Conservation (phyloP, 2,888 invertebrate species). For the Agriopis aurantiaria region DNA sequence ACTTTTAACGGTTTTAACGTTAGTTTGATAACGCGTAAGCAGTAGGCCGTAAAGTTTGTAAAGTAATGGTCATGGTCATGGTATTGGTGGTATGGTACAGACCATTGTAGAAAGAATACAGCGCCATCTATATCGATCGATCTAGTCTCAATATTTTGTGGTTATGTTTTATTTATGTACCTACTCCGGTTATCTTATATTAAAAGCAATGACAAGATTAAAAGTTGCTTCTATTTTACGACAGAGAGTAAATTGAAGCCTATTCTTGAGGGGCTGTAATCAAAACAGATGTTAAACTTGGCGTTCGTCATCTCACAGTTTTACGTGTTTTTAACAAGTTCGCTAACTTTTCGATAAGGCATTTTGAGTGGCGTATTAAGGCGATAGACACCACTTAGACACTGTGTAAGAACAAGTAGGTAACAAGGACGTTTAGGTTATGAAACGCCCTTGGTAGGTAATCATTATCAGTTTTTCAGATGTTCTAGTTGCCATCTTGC, state of each 20-base stretch:
- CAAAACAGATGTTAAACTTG: constrained; percentile 29
- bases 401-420: too few relatives aligned
- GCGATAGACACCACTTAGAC: not conserved
- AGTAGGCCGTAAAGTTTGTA: too few relatives aligned
- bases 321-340: constrained; percentile 23
- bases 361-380: constrained; percentile 6
- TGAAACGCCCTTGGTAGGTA: not conserved
- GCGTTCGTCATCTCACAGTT: constrained; percentile 16
- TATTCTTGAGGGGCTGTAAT: constrained; percentile 20
- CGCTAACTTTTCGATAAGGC: constrained; percentile 22
- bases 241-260: constrained; percentile 22
- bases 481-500: not conserved
- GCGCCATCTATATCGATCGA: not conserved
- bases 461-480: not conserved
- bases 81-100: too few relatives aligned
- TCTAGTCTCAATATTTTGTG: too few relatives aligned
- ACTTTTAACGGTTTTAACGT: too few relatives aligned
- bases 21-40: too few relatives aligned
- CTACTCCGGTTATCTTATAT: not conserved
- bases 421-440: too few relatives aligned
- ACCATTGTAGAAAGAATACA: too few relatives aligned
- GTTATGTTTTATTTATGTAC: not conserved
- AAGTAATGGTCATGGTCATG: too few relatives aligned
- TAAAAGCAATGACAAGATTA: too few relatives aligned
- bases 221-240: constrained; percentile 16